phyloP scores from a whole-genome alignment of 1,140 invertebrate species.

The Lucilia cuprina region DNA sequence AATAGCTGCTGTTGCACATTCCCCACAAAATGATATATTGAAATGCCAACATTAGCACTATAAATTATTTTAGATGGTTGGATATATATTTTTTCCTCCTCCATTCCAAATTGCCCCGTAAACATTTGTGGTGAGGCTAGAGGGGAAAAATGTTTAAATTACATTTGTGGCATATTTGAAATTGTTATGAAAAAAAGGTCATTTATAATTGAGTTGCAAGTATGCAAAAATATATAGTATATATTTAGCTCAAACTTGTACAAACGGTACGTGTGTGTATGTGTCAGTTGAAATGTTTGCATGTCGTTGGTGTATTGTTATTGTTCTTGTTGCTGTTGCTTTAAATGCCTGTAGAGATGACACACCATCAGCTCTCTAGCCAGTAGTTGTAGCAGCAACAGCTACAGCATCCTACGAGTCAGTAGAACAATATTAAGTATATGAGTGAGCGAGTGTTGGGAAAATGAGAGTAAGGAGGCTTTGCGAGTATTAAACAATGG shows the following conservation, averaged over 20 bases:
- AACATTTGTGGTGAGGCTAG: background rate
- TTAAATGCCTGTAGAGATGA: background rate
- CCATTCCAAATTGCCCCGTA: background rate
- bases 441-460: background rate
- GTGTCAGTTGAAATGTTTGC: too few species aligned
- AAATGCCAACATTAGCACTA: constrained; percentile 32
- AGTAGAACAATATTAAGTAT: background rate
- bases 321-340: too few species aligned
- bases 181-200: constrained; percentile 17
- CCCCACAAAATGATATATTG: constrained; percentile 24
- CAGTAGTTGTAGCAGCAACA: too few species aligned
- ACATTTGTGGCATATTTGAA: constrained; percentile 35
- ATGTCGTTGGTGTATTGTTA: too few species aligned
- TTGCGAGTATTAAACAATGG: constrained; percentile 1
- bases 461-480: too few species aligned
- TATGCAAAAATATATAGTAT: background rate
- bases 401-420: background rate
- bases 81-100: background rate
- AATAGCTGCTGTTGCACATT: background rate
- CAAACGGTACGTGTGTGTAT: too few species aligned
- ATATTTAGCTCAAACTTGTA: too few species aligned
- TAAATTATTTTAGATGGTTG: constrained; percentile 16
- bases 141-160: constrained; percentile 17
- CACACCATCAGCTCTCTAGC: background rate
- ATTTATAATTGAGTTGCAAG: constrained; percentile 29